These are phyloP conservation scores for Euzophera pinguis DNA, from an alignment of 2,888 invertebrate genomes.

Conservation along the genomic window DNA sequence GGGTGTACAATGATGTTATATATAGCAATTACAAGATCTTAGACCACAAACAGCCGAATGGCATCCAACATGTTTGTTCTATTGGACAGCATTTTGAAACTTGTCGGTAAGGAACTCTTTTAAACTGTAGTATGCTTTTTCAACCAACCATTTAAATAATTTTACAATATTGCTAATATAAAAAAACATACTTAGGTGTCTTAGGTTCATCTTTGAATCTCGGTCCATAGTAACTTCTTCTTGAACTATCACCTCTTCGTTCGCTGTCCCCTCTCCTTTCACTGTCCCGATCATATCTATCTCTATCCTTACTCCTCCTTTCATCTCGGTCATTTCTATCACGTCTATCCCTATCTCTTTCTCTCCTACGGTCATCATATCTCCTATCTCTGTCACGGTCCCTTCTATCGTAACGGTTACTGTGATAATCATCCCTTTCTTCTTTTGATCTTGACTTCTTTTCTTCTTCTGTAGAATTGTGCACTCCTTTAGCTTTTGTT, in stretches of 20 bases:
- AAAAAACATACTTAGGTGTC: constrained; percentile 83
- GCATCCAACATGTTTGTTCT: no score
- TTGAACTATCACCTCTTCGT: constrained; percentile 46
- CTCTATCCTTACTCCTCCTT: constrained; percentile 38
- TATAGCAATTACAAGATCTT: no score
- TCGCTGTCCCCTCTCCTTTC: constrained; percentile 64
- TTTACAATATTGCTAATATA: constrained; percentile 26
- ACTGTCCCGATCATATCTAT: constrained; percentile 48
- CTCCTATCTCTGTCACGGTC: constrained; percentile 41
- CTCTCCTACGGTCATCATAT: constrained; percentile 35
- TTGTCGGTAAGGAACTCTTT: no score
- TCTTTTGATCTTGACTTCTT: constrained; percentile 60
- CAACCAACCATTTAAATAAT: no score
- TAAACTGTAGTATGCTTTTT: no score
- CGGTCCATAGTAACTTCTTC: constrained; percentile 78
- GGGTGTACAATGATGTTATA: no score
- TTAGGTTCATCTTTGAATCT: constrained; percentile 91
- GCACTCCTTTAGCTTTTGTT: constrained; percentile 84
- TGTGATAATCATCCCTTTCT: constrained; percentile 57
- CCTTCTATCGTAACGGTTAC: constrained; percentile 51
- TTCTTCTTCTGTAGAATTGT: constrained; percentile 83
- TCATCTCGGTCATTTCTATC: constrained; percentile 33
- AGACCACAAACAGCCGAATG: no score
- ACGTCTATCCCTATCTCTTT: constrained; percentile 32
- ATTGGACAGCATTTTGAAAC: no score